Conservation (phyloP, 2,797 vertebrate species). For the Hipposideros larvatus region DNA sequence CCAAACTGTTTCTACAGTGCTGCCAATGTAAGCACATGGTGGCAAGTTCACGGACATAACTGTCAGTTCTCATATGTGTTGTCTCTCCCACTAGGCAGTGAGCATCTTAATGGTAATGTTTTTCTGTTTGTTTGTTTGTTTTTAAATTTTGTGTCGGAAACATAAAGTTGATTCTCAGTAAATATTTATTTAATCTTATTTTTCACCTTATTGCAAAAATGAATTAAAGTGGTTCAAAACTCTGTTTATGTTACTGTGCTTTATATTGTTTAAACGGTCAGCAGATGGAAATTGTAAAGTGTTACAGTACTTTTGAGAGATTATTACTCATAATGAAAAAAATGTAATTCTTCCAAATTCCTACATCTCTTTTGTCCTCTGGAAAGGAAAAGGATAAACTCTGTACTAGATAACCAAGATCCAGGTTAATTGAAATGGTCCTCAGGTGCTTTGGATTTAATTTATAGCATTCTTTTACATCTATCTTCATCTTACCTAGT, state of each 20-base stretch:
- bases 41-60: too few species aligned
- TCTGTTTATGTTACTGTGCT: background rate
- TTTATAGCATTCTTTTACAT: background rate
- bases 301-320: background rate
- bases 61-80: background rate
- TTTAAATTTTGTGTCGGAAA: background rate
- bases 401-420: background rate
- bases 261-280: background rate
- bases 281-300: background rate
- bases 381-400: background rate
- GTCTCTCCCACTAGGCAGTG: background rate
- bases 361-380: background rate
- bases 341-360: background rate
- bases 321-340: background rate
- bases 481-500: background rate
- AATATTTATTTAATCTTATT: background rate
- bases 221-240: background rate
- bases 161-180: background rate
- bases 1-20: too few species aligned
- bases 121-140: background rate
- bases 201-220: background rate
- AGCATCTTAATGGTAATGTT: background rate
- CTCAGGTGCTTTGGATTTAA: background rate
- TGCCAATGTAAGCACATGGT: too few species aligned
- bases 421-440: background rate